phyloP scores from a whole-genome alignment of 2,797 vertebrate species.

The Rhabdomys pumilio region DNA sequence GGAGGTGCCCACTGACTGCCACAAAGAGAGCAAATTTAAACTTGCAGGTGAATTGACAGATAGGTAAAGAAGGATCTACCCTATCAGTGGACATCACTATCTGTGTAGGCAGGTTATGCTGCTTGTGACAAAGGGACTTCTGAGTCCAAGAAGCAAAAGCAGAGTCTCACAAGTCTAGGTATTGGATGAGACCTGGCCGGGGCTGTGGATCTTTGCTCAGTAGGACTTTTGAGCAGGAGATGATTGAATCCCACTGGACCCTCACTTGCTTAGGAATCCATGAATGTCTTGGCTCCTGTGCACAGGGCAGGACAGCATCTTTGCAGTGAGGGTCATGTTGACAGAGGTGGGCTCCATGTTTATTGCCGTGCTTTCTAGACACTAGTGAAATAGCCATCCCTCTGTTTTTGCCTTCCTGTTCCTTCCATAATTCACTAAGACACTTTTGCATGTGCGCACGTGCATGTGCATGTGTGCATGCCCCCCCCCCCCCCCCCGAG shows the following conservation, averaged over 20 bases:
- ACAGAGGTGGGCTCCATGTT: background rate
- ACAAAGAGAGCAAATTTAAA: background rate
- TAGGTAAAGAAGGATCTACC: background rate
- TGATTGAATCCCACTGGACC: rapidly evolving
- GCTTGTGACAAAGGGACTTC: background rate
- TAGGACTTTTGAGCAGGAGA: background rate
- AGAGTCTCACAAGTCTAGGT: background rate
- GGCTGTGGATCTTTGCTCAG: background rate
- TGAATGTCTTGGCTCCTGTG: background rate
- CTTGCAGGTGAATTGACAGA: background rate
- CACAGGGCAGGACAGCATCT: background rate
- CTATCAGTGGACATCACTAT: background rate
- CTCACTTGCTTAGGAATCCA: background rate
- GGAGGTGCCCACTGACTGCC: background rate
- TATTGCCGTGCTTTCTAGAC: background rate
- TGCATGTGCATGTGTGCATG: no score
- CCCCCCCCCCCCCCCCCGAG: no score
- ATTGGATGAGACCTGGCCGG: background rate
- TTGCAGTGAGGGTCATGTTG: slow-evolving; percentile 39
- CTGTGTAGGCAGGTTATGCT: background rate
- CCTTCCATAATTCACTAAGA: slow-evolving; percentile 18
- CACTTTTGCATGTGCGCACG: background rate
- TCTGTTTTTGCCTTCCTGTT: background rate
- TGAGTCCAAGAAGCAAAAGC: background rate
- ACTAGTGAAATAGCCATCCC: background rate